Evolutionary conservation across 2,113 vertebrate genomes (phyloP).

Genomic region (Edolisoma coerulescens): DNA sequence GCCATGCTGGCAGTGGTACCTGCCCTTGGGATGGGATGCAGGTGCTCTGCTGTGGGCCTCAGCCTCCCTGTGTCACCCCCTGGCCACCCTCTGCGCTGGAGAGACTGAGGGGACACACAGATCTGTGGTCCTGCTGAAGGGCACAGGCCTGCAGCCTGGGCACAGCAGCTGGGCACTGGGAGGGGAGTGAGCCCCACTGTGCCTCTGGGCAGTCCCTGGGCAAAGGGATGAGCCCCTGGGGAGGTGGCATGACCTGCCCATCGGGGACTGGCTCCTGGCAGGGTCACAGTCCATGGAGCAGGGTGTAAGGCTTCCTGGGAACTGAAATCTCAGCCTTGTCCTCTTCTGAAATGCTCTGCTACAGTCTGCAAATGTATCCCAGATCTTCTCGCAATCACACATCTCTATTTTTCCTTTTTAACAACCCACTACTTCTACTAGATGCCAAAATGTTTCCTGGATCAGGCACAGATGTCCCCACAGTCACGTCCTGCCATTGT

Average conservation of each 20-base stretch:
- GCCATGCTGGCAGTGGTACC: background rate
- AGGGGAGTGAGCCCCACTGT: background rate
- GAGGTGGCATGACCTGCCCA: fast-evolving
- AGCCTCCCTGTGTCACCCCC: fast-evolving
- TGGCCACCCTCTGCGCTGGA: background rate
- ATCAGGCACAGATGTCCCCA: background rate
- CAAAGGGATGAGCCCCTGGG: background rate
- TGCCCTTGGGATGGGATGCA: background rate
- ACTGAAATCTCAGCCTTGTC: background rate
- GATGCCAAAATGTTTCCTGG: background rate
- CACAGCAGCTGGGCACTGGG: background rate
- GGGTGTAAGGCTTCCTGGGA: background rate
- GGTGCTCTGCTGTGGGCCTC: background rate
- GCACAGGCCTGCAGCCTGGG: background rate
- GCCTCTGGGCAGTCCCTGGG: background rate
- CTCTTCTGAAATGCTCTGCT: background rate
- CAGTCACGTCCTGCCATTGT: conserved; percentile 35
- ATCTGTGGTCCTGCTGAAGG: background rate
- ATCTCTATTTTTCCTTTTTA: background rate
- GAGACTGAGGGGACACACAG: background rate
- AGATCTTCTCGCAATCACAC: background rate
- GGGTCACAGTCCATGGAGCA: background rate
- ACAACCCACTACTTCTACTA: background rate
- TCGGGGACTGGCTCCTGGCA: fast-evolving
- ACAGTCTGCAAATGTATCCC: background rate